Base-by-base conservation (phyloP, 2,888 invertebrate species). In the Agonopterix subpropinquella region DNA sequence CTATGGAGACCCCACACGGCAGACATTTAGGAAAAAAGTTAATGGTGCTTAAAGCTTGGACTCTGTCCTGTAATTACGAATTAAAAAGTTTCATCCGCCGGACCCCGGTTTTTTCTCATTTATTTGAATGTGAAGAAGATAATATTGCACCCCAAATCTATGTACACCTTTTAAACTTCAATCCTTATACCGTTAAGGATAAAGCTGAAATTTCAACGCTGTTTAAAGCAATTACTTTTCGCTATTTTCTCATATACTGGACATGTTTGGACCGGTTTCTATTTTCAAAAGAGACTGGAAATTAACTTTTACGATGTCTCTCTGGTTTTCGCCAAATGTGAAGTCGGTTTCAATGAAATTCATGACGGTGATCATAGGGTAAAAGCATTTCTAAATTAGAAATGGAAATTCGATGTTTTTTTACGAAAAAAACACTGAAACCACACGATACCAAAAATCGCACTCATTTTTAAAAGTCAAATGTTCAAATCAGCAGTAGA, bases 31-130 rank as follows among this genome's bases (percentile, higher is more conserved):
- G 74, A 77, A 85, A 28, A 82, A 86, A 88, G 84, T 84, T 86
- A 88, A 87, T 86, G 87, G 79, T 72, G 78, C 87, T 78, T 82
- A 80, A 81, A 86, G 85, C 83, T 77, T 73, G 85, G 83, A 77
- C 86, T 70, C 68, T 80, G 84, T 82, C 84, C 86, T 88, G 81
- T 87, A 88, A 88, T 87, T 87, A 88, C 86, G 68, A 86, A 88
- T 88, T 88, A 86, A 87, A 88, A 88, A 87, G 73, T 87, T 28
- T 86, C 74, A 80, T 77, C 81, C 73, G 70, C 65, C 65, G 79
- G 80, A 78, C 80, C 79, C 79, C 74, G 67, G 67, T 84, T 88
- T 88, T 87, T 86, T 36, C 80, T 77, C 85, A 78, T 86, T 84
- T 84, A 84, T 86, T 83, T 73, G 82, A 68, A 78, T 74, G 80